These are phyloP conservation scores for Passer domesticus DNA, from an alignment of 2,113 vertebrate genomes.

Conservation along the genomic window DNA sequence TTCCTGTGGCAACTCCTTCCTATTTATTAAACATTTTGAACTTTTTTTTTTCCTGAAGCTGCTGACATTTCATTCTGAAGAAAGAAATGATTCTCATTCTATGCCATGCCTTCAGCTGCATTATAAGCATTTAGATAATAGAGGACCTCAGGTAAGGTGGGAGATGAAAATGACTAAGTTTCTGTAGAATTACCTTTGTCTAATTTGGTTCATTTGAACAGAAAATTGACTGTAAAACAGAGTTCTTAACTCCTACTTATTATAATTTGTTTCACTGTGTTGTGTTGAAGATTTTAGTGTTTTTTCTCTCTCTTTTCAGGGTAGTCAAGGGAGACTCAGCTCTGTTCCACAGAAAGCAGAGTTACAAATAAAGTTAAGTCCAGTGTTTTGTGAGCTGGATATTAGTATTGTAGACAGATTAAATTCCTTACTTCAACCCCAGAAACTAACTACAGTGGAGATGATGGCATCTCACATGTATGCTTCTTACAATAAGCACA, in stretches of 20 bases:
- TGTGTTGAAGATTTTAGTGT: not conserved
- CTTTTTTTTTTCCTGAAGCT: constrained; percentile 77
- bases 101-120: constrained; percentile 89
- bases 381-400: constrained; percentile 87
- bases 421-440: constrained; percentile 93
- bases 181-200: not conserved
- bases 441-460: constrained; percentile 90
- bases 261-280: not conserved
- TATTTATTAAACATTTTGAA: not conserved
- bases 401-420: constrained; percentile 97
- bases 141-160: constrained; percentile 88
- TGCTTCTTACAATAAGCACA: constrained; percentile 92
- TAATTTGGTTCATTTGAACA: not conserved
- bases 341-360: constrained; percentile 91
- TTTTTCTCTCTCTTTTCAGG: constrained; percentile 70
- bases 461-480: constrained; percentile 98
- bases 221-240: not conserved
- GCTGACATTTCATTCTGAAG: constrained; percentile 83
- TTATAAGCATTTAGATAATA: constrained; percentile 90
- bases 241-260: not conserved
- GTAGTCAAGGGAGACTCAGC: constrained; percentile 90
- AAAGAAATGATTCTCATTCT: constrained; percentile 63
- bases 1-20: not conserved
- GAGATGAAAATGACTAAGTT: not conserved
- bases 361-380: constrained; percentile 87